Conservation (phyloP, 2,113 vertebrate species). For the Perca fluviatilis region DNA sequence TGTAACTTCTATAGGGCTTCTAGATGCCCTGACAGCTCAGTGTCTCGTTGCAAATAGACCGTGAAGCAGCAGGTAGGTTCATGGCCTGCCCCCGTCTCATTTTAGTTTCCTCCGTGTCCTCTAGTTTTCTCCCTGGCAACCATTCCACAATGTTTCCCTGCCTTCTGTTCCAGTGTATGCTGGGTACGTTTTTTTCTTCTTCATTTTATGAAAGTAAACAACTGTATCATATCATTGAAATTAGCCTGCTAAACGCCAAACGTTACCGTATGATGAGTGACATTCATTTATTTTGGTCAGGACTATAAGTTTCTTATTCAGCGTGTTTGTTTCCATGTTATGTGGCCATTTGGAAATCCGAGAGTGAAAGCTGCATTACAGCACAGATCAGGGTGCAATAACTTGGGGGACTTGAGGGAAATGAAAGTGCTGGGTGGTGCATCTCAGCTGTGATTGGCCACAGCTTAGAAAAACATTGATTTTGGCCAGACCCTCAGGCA, state of each 20-base stretch:
- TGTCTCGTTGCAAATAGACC: no score
- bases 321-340: constrained; percentile 12
- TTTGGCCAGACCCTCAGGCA: constrained; percentile 46
- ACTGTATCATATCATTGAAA: no score
- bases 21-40: background rate
- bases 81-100: background rate
- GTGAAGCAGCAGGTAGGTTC: background rate
- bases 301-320: background rate
- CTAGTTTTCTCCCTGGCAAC: background rate
- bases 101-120: background rate
- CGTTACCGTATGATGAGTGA: background rate
- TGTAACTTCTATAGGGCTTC: background rate
- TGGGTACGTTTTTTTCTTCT: background rate
- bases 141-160: background rate
- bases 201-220: background rate
- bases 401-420: constrained; percentile 46
- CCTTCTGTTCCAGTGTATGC: background rate
- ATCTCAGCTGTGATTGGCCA: constrained; percentile 17
- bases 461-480: constrained; percentile 60
- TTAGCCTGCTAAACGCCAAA: background rate
- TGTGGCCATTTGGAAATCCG: constrained; percentile 3
- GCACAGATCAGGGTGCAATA: constrained; percentile 64
- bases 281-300: background rate
- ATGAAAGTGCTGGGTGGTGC: constrained; percentile 57
- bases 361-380: constrained; percentile 24